phyloP scores from a whole-genome alignment of 1,140 invertebrate species.

The Propsilocerus akamusi region DNA sequence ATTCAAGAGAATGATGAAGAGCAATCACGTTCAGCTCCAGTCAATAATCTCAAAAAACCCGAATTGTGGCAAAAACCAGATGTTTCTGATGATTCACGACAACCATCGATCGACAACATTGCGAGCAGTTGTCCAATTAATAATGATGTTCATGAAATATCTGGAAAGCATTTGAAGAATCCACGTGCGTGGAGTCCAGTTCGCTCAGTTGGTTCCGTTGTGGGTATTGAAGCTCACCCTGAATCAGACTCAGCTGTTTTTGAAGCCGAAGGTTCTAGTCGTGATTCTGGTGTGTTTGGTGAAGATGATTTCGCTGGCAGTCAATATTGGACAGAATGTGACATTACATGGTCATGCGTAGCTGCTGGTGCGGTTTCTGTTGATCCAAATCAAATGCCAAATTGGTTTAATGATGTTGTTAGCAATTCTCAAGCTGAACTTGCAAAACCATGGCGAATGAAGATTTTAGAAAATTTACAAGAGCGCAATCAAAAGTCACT shows the following conservation, averaged over 20 bases:
- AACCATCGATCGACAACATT: conserved; percentile 11
- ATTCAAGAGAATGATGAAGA: conserved; percentile 31
- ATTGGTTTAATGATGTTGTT: conserved; percentile 44
- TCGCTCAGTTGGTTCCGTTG: conserved; percentile 58
- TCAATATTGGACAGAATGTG: conserved; percentile 53
- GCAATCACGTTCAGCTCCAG: conserved; percentile 36
- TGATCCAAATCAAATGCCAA: conserved; percentile 45
- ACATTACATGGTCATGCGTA: conserved; percentile 55
- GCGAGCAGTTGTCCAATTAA: conserved; percentile 18
- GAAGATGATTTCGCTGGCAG: conserved; percentile 40
- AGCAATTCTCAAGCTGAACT: conserved; percentile 37
- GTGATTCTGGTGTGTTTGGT: conserved; percentile 52
- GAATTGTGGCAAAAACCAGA: conserved; percentile 24
- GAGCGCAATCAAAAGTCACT: conserved; percentile 26
- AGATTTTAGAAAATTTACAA: conserved; percentile 50
- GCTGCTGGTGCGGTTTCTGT: conserved; percentile 58
- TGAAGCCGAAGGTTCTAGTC: conserved; percentile 38
- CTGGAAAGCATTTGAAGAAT: conserved; percentile 32
- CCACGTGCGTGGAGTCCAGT: conserved; percentile 67
- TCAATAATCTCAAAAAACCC: conserved; percentile 21
- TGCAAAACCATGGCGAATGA: conserved; percentile 51
- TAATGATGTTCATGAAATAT: conserved; percentile 16
- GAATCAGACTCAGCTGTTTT: conserved; percentile 61
- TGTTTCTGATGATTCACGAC: neutral
- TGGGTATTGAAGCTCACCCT: conserved; percentile 59